These are phyloP conservation scores for Ophonus ardosiacus DNA, from an alignment of 2,888 invertebrate species.

Conservation along the genomic window DNA sequence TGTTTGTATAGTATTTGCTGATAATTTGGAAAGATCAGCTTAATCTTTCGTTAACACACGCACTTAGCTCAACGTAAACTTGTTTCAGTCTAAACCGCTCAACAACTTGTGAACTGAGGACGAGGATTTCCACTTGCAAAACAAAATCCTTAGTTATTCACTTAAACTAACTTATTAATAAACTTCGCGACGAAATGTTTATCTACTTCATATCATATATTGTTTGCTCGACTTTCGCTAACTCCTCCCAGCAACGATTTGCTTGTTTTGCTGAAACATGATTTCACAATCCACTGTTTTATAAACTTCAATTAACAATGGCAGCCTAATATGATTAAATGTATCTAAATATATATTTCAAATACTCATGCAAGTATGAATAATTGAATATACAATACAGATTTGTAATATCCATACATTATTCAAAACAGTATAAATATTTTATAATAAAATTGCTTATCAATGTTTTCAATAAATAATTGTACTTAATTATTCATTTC, in stretches of 20 bases:
- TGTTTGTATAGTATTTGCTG: constrained; percentile 56
- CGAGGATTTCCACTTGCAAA: constrained; percentile 9
- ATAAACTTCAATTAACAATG: too few relatives aligned
- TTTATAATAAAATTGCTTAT: too few relatives aligned
- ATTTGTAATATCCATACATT: too few relatives aligned
- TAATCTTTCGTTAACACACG: constrained; percentile 58
- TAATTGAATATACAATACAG: too few relatives aligned
- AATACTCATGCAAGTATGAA: background rate
- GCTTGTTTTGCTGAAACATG: too few relatives aligned
- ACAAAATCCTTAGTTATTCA: constrained; percentile 18
- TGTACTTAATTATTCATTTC: too few relatives aligned
- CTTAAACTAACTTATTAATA: constrained; percentile 17
- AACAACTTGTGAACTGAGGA: constrained; percentile 26
- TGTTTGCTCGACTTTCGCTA: background rate
- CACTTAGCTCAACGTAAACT: constrained; percentile 37
- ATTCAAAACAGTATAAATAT: too few relatives aligned
- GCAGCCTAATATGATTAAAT: background rate
- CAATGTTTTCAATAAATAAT: too few relatives aligned
- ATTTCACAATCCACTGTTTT: too few relatives aligned
- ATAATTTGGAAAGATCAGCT: constrained; percentile 55
- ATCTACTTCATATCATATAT: background rate
- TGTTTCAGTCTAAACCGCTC: constrained; percentile 46
- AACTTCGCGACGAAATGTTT: constrained; percentile 8
- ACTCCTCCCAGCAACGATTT: background rate
- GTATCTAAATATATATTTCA: too few relatives aligned